Evolutionary conservation across 2,113 vertebrate genomes (phyloP), one percentile per base, ranked within the genome.

Genomic region (Brachypodius melanocephalos): DNA sequence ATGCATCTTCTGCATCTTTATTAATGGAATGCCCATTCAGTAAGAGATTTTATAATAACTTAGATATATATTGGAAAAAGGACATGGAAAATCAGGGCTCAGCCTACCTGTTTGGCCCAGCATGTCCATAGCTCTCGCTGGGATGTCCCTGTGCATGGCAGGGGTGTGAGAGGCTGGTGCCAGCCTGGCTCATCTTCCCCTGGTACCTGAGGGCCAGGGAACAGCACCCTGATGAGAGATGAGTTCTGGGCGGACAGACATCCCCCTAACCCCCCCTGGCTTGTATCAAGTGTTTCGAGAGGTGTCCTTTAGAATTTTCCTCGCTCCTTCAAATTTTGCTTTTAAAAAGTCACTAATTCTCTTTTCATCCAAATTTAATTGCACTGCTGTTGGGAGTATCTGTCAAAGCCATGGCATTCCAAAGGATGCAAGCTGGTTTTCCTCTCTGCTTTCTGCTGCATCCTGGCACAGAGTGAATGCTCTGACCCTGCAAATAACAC

Each of bases 141-240:
- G 17, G 52, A 12, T 59, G 58, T 46, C n/a, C 58, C 42, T 75
- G 20, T 43, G 52, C 17, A 17, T 49, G 36, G 26, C 45, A 36
- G 36, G 26, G 32, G 3, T 51, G 36, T 36, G 36, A 42, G 62
- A 51, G 34, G 14, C 51, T 65, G 26, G 17, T 73, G 54, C 78
- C 69, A 34, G 55, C 11, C 46, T 38, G 79, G 31, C 29, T 59
- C 5, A 21, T 24, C 38, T 29, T 59, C 22, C 20, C 29, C 42
- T 61, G 5, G 3, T 52, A 17, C 12, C 67, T 0, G 0, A 52
- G 46, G 69, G 26, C 22, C n/a, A 34, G 31, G 26, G 38, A 5
- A 24, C 40, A 28, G 57, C 67, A 58, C 16, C 0, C 38, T 38
- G 38, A 38, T 38, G 38, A 38, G 38, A 38, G 0, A 2, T 42